Conservation (phyloP, 2,888 invertebrate genomes). For the Crossocerus cetratus region DNA sequence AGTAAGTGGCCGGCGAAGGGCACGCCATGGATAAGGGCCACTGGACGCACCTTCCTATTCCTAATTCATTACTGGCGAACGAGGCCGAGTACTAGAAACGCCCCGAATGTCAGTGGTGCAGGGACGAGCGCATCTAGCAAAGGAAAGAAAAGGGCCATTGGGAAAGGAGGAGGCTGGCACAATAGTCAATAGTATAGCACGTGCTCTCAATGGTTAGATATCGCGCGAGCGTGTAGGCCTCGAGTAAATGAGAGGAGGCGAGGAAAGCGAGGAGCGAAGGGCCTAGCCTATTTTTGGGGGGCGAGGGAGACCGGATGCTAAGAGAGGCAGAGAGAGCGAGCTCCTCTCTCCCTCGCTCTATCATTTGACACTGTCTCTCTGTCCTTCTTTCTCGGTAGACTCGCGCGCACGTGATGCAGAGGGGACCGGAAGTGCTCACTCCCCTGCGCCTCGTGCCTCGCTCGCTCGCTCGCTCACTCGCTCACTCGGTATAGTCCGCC, state of each 20-base stretch:
- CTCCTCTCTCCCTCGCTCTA: too few relatives aligned
- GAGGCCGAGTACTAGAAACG: too few relatives aligned
- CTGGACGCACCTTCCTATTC: too few relatives aligned
- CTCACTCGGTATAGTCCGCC: slow-evolving; percentile 55
- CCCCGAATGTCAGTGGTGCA: too few relatives aligned
- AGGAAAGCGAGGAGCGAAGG: slow-evolving; percentile 52
- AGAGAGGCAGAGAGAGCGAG: slow-evolving; percentile 36
- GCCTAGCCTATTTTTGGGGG: slow-evolving; percentile 74
- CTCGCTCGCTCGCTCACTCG: slow-evolving; percentile 28
- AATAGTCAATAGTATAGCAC: slow-evolving; percentile 6
- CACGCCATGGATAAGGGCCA: too few relatives aligned
- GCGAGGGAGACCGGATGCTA: slow-evolving; percentile 53
- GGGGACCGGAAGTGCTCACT: slow-evolving; percentile 75
- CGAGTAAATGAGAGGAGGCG: too few relatives aligned
- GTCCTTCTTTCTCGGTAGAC: slow-evolving; percentile 42
- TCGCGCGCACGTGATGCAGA: slow-evolving; percentile 76
- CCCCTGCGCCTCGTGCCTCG: slow-evolving; percentile 65
- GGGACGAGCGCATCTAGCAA: neutral
- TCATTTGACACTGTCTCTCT: too few relatives aligned
- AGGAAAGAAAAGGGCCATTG: neutral
- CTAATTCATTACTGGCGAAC: too few relatives aligned
- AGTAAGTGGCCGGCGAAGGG: too few relatives aligned
- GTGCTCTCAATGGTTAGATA: slow-evolving; percentile 28
- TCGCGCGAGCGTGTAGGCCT: too few relatives aligned
- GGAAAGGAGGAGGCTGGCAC: neutral